Evolutionary conservation across 1,140 invertebrate species (phyloP).

Genomic region (Odontomachus brunneus): DNA sequence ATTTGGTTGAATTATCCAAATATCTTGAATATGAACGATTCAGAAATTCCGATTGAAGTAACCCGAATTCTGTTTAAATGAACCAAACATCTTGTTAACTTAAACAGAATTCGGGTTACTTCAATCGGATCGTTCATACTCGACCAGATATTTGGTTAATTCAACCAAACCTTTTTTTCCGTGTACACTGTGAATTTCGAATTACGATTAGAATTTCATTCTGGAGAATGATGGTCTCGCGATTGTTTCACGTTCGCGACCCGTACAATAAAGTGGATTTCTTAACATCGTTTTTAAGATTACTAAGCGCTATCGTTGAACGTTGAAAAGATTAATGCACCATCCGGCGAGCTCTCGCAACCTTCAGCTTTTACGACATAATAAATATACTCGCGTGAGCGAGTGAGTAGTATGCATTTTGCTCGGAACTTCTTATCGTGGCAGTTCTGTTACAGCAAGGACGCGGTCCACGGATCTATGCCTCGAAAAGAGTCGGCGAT

Average conservation of each 20-base stretch:
- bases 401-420: constrained; percentile 33
- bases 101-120: too few relatives aligned
- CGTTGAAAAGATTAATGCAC: constrained; percentile 20
- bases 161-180: too few relatives aligned
- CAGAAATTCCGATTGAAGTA: too few relatives aligned
- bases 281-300: neutral
- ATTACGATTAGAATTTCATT: too few relatives aligned
- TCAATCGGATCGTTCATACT: too few relatives aligned
- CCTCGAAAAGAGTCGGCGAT: constrained; percentile 60
- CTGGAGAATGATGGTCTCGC: neutral
- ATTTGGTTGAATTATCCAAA: too few relatives aligned
- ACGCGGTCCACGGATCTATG: constrained; percentile 14
- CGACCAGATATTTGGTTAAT: too few relatives aligned
- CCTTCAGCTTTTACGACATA: constrained; percentile 13
- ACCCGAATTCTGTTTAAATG: too few relatives aligned
- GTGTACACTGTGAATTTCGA: neutral
- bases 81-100: too few relatives aligned
- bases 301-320: constrained; percentile 12
- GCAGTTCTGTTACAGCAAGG: constrained; percentile 33
- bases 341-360: neutral
- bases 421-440: constrained; percentile 15
- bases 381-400: constrained; percentile 40
- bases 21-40: too few relatives aligned
- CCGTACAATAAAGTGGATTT: neutral
- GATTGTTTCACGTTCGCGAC: neutral